Evolutionary conservation across 1,140 invertebrate species (phyloP), one percentile per base, ranked within the genome.

Genomic region (Ceratosolen solmsi): DNA sequence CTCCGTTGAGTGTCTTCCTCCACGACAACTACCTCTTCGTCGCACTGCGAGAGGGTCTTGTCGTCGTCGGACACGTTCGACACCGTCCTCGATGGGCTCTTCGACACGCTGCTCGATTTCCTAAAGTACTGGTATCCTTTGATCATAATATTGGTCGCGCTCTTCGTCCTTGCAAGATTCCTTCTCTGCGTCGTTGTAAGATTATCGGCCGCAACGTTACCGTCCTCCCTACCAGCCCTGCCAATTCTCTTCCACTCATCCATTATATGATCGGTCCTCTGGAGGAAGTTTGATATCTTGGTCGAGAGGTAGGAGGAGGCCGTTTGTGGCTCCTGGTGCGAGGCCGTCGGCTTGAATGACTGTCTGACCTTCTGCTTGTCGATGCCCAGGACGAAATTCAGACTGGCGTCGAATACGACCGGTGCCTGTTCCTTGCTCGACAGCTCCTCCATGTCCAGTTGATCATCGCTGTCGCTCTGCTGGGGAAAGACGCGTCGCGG

Each of bases 181-280:
- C 89, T 90, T 80, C 90, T 91, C 78, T 86, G 88, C 73, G 77
- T 68, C 71, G 73, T 76, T 9, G 72, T 30, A 0, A 17, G 33
- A 17, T 38, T 82, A 20, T 91, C 89, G 49, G 92, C 80, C 30
- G 92, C 7, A 71, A 49, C 8, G 54, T 49, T 49, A 11, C 20
- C 56, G 56, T 68, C 36, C 27, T 58, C 41, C n/a, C 20, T 1
- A 13, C 49, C 85, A 7, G 89, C 87, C 75, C 93, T 93, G 0
- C 94, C 94, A 9, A 95, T 84, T 77, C 93, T 92, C 80, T 93
- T 93, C 96, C 96, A 97, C 87, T 96, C 96, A 84, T 97, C 95
- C 93, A 96, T 96, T 0, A 96, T 94, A 88, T 97, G 96, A 88
- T 97, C 96, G 4, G 96, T 97, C 76, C 95, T 93, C 86, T 94